Percentiles rank a stretch among this genome's conserved stretches.
Evolutionary conservation across 1,140 invertebrate species (phyloP).

Genomic region (Ericerus pela): DNA sequence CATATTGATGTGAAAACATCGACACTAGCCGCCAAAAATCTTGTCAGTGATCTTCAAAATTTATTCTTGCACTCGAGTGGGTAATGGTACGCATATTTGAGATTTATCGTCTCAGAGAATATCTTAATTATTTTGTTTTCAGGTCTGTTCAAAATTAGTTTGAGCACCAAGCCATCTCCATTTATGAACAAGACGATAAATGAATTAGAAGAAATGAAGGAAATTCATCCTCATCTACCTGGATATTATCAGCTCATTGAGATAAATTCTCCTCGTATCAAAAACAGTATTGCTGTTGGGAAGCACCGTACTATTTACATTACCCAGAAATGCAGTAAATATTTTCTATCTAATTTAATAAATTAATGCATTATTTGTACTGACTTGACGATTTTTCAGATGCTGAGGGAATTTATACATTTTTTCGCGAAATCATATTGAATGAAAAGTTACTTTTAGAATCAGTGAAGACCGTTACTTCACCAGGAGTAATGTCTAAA

Average conservation of each 20-base stretch:
- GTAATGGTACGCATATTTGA: neutral
- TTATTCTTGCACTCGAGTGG: neutral
- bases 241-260: too few species aligned
- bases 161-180: neutral
- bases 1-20: neutral
- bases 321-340: too few species aligned
- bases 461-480: conserved; percentile 18
- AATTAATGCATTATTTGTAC: too few species aligned
- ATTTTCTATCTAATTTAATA: too few species aligned
- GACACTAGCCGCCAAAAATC: neutral
- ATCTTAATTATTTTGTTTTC: neutral
- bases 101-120: neutral
- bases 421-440: conserved; percentile 32
- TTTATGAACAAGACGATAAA: neutral
- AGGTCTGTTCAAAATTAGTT: neutral
- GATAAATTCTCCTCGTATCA: too few species aligned
- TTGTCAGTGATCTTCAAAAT: neutral
- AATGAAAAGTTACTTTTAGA: conserved; percentile 27
- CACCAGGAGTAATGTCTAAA: neutral
- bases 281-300: too few species aligned
- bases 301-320: too few species aligned
- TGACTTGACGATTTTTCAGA: conserved; percentile 22
- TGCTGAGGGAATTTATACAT: conserved; percentile 26
- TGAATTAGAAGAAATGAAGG: neutral
- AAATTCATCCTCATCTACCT: neutral